Conservation (phyloP, 2,888 invertebrate species). For the Mesorhabditis belari region DNA sequence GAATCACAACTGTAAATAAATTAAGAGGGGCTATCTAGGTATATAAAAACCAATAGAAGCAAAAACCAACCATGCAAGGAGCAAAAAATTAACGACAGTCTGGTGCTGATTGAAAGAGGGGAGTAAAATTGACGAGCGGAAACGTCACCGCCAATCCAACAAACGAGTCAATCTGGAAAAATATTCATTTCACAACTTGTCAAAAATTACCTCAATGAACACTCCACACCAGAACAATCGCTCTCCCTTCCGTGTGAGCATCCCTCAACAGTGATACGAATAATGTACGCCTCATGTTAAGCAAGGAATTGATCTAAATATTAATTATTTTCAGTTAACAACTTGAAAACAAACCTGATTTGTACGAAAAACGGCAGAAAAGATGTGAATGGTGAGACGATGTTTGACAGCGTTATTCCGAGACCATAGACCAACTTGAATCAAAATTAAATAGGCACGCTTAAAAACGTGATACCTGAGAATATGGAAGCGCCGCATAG, state of each 20-base stretch:
- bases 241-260: slow-evolving; percentile 28
- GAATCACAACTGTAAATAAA: too few species aligned
- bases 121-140: slow-evolving; percentile 54
- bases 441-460: background rate
- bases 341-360: slow-evolving; percentile 6
- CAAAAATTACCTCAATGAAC: slow-evolving; percentile 54
- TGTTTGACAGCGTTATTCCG: slow-evolving; percentile 69
- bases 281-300: slow-evolving; percentile 43
- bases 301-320: slow-evolving; percentile 8
- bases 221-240: slow-evolving; percentile 57
- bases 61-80: too few species aligned
- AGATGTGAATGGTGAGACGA: slow-evolving; percentile 75
- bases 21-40: too few species aligned
- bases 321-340: background rate
- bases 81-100: too few species aligned
- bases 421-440: slow-evolving; percentile 66
- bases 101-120: slow-evolving; percentile 48
- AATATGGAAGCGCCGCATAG: slow-evolving; percentile 76
- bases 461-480: too few species aligned
- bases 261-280: slow-evolving; percentile 44
- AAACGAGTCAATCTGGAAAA: slow-evolving; percentile 53
- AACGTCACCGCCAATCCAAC: slow-evolving; percentile 56
- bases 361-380: slow-evolving; percentile 61
- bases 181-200: too few species aligned
- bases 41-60: too few species aligned